Evolutionary conservation across 2,888 invertebrate species (phyloP).

Genomic region (Nipponacmea schrenckii): DNA sequence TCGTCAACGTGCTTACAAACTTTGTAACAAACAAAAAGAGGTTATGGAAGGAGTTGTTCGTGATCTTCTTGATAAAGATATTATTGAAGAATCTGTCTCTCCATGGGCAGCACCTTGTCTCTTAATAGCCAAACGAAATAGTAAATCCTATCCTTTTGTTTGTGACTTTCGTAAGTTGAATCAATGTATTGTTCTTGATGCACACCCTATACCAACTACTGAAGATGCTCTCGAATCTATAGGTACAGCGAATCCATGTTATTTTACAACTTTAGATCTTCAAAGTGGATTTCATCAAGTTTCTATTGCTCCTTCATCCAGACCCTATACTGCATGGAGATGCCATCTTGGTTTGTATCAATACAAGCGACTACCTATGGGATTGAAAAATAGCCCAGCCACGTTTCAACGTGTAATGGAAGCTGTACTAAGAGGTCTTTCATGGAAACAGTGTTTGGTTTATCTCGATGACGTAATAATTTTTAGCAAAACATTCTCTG

Average conservation of each 20-base stretch:
- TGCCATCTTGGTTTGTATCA: constrained; percentile 32
- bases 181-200: constrained; percentile 2
- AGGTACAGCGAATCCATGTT: constrained; percentile 6
- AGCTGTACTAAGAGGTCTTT: neutral
- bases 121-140: constrained; percentile 7
- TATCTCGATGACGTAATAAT: constrained; percentile 14
- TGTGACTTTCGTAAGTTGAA: constrained; percentile 6
- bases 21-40: constrained; percentile 8
- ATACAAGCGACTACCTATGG: constrained; percentile 43
- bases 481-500: constrained; percentile 1
- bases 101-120: constrained; percentile 13
- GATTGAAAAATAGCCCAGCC: constrained; percentile 36
- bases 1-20: constrained; percentile 8
- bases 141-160: constrained; percentile 7
- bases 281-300: neutral
- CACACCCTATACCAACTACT: constrained; percentile 10
- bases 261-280: constrained; percentile 10
- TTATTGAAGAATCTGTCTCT: constrained; percentile 11
- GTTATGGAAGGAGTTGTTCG: constrained; percentile 5
- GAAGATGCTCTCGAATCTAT: constrained; percentile 4
- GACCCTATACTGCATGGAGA: neutral
- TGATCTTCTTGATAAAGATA: constrained; percentile 5
- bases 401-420: constrained; percentile 36
- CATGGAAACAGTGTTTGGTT: constrained; percentile 6
- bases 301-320: neutral